phyloP scores from a whole-genome alignment of 2,888 invertebrate genomes.

The Drosophila demipolita region DNA sequence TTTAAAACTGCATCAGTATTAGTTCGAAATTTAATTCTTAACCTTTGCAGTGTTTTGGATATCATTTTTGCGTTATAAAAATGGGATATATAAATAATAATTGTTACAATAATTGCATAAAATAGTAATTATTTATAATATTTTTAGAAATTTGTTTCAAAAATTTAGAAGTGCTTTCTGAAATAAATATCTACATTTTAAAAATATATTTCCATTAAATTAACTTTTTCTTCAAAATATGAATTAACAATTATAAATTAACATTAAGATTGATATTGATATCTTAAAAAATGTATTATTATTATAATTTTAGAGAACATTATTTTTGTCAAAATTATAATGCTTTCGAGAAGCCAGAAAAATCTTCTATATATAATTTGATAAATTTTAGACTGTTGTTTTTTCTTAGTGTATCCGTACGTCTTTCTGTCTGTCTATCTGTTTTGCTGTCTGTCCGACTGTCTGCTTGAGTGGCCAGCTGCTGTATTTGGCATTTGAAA shows the following conservation, averaged over 20 bases:
- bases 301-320: accelerated
- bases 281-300: not conserved
- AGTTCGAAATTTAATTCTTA: not conserved
- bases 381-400: not conserved
- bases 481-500: slow-evolving; percentile 72
- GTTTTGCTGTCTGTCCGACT: slow-evolving; percentile 29
- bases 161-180: not conserved
- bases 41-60: not conserved
- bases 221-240: not conserved
- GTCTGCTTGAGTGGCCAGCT: slow-evolving; percentile 63
- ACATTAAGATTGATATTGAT: not conserved
- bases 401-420: not conserved
- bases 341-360: not conserved
- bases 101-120: no score
- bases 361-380: not conserved
- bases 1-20: not conserved
- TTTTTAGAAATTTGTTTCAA: not conserved
- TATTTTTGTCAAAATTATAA: not conserved
- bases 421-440: slow-evolving; percentile 18
- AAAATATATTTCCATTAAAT: not conserved
- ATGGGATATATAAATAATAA: not conserved
- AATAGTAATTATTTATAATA: not conserved
- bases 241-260: not conserved
- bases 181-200: not conserved
- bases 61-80: not conserved